phyloP scores from a whole-genome alignment of 2,888 invertebrate species.

The Megamerina dolium region DNA sequence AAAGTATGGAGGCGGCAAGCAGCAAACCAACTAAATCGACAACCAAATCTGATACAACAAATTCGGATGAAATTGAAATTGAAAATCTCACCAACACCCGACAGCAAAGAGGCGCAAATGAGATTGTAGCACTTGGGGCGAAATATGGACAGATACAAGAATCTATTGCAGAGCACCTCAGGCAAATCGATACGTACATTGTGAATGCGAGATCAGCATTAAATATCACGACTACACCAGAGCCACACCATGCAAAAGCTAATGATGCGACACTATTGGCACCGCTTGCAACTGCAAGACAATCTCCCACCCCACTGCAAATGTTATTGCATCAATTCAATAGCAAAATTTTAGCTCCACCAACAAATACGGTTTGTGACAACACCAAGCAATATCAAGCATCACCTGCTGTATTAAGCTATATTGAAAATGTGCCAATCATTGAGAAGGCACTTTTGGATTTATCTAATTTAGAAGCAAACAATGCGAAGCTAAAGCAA shows the following conservation, averaged over 20 bases:
- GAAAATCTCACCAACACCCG: too few species aligned
- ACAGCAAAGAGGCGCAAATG: too few species aligned
- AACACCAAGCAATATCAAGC: too few species aligned
- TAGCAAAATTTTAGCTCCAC: neutral
- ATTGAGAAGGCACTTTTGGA: constrained; percentile 42
- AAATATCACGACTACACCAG: constrained; percentile 22
- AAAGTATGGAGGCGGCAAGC: too few species aligned
- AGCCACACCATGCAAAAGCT: neutral
- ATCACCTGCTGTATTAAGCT: constrained; percentile 7
- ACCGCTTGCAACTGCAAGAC: neutral
- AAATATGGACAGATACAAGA: constrained; percentile 45
- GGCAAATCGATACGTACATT: constrained; percentile 46
- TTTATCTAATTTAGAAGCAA: constrained; percentile 24
- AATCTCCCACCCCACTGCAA: constrained; percentile 33
- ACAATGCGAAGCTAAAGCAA: neutral
- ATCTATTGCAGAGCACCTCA: constrained; percentile 45
- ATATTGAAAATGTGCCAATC: constrained; percentile 42
- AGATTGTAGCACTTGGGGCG: constrained; percentile 36
- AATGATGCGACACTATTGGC: neutral
- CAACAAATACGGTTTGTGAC: too few species aligned
- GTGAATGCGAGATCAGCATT: constrained; percentile 43
- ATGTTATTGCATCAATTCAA: constrained; percentile 34
- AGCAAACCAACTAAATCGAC: neutral
- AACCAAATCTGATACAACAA: neutral
- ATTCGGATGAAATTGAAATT: constrained; percentile 1